Evolutionary conservation across 2,888 invertebrate genomes (phyloP).

Genomic region (Drosophila incognita): DNA sequence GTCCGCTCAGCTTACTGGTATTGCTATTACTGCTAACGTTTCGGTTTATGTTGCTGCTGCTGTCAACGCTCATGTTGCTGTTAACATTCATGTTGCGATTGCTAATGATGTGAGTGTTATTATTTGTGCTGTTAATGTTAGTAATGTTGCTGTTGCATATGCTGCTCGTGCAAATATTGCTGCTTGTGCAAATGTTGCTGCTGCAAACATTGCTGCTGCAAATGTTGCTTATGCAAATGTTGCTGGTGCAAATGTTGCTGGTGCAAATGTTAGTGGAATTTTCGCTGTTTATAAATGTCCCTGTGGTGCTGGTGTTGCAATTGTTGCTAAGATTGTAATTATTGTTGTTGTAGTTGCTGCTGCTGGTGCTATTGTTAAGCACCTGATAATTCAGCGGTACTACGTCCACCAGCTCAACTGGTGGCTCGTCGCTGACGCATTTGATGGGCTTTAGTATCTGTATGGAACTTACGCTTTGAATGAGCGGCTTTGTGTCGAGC

Average conservation of each 20-base stretch:
- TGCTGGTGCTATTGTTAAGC: slow-evolving; percentile 9
- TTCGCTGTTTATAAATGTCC: not conserved
- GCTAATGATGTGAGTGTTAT: not conserved
- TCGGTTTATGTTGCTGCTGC: not conserved
- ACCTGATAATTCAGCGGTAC: slow-evolving; percentile 14
- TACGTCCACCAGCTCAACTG: slow-evolving; percentile 20
- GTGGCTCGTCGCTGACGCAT: slow-evolving; percentile 8
- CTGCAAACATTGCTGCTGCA: slow-evolving; percentile 10
- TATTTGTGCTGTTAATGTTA: slow-evolving; percentile 5
- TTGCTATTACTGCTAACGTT: not conserved
- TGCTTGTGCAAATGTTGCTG: slow-evolving; percentile 1
- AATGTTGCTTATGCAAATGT: not conserved
- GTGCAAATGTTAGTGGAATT: not conserved
- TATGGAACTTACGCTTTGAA: slow-evolving; percentile 92
- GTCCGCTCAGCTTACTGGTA: slow-evolving; percentile 30
- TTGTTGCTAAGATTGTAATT: not conserved
- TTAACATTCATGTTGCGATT: slow-evolving; percentile 13
- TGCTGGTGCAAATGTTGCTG: slow-evolving; percentile 14
- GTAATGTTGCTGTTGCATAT: slow-evolving; percentile 2
- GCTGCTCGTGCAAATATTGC: not conserved
- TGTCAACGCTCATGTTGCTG: slow-evolving; percentile 1
- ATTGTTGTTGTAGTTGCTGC: not conserved
- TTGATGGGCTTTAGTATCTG: slow-evolving; percentile 25
- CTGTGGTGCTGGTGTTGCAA: slow-evolving; percentile 1
- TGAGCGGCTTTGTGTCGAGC: slow-evolving; percentile 87